Percentiles rank a stretch among this genome's conserved stretches.
phyloP scores from a whole-genome alignment of 2,888 invertebrate genomes.

The Xestoiulus laeticollis region DNA sequence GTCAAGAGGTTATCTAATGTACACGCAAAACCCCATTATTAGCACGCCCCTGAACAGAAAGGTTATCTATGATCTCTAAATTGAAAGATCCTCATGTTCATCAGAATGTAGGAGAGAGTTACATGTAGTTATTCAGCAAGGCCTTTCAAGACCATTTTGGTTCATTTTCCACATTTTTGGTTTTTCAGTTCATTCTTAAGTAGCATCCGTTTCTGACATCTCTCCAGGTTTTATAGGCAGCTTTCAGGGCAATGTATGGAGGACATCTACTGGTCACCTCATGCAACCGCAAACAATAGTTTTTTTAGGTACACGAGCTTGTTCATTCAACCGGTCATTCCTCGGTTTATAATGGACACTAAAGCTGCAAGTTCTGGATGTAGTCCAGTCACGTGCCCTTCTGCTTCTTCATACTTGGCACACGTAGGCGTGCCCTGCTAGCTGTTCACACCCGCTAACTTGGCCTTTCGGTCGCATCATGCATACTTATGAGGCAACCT shows the following conservation, averaged over 20 bases:
- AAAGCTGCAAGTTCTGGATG: not conserved
- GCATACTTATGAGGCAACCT: conserved; percentile 18
- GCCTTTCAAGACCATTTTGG: not conserved
- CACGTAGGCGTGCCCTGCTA: not conserved
- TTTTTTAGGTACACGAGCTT: not conserved
- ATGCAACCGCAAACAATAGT: conserved; percentile 16
- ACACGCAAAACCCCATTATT: conserved; percentile 13
- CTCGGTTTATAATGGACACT: not conserved
- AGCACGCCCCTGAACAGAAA: not conserved
- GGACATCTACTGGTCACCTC: not conserved
- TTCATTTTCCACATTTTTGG: not conserved
- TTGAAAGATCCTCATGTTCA: not conserved
- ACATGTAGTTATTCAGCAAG: not conserved
- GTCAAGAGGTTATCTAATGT: not conserved
- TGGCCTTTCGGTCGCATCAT: conserved; percentile 19
- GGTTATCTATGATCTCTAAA: conserved; percentile 13
- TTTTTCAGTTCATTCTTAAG: not conserved
- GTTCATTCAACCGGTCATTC: conserved; percentile 23
- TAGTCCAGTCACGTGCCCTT: conserved; percentile 25
- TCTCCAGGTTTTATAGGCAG: not conserved
- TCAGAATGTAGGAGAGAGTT: no score
- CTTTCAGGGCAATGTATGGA: not conserved
- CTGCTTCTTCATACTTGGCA: conserved; percentile 4
- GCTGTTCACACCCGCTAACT: not conserved
- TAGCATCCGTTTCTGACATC: not conserved